These are phyloP conservation scores for Macrobrachium rosenbergii DNA, from an alignment of 1,140 invertebrate genomes.

Conservation along the genomic window DNA sequence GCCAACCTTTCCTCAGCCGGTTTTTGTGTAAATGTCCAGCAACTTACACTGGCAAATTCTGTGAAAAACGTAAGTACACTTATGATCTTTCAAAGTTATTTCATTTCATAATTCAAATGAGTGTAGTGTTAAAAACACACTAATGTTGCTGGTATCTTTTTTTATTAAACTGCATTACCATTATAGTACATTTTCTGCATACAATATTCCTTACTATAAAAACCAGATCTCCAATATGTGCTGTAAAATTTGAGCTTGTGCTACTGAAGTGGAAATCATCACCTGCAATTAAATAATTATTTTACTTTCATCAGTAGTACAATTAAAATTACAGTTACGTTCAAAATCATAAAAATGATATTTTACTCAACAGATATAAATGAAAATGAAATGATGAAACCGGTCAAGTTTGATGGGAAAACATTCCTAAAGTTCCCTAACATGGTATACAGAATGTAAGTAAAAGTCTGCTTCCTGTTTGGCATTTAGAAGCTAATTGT, in stretches of 20 bases:
- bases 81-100: background rate
- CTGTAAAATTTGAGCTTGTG: no score
- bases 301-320: background rate
- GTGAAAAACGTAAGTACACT: constrained; percentile 78
- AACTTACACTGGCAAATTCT: constrained; percentile 79
- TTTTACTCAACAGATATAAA: constrained; percentile 60
- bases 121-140: no score
- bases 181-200: constrained; percentile 1
- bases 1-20: constrained; percentile 80
- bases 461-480: constrained; percentile 40
- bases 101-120: no score
- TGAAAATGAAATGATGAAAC: constrained; percentile 73
- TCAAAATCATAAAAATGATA: background rate
- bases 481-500: background rate
- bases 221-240: no score
- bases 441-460: constrained; percentile 76
- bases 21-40: constrained; percentile 81
- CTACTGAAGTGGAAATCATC: no score
- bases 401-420: constrained; percentile 77
- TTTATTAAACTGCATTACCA: background rate
- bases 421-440: constrained; percentile 78
- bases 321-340: background rate
- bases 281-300: no score
- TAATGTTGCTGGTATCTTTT: constrained; percentile 7
- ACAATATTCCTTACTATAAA: no score